Percentiles rank a stretch among this genome's conserved stretches.
phyloP scores from a whole-genome alignment of 2,797 vertebrate species.

The Macrochelys suwanniensis region DNA sequence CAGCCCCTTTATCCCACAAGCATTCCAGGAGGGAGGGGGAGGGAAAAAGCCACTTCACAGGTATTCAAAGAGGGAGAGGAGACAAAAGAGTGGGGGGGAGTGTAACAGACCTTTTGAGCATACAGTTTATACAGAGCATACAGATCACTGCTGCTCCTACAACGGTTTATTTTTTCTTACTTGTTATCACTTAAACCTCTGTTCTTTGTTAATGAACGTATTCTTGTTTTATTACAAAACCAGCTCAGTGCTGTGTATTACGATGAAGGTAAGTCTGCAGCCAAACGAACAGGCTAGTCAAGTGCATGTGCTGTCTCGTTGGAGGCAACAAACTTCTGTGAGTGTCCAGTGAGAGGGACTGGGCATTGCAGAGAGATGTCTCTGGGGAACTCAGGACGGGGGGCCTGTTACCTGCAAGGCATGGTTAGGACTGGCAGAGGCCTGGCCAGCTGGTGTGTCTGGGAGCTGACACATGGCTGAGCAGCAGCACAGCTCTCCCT shows the following conservation, averaged over 20 bases:
- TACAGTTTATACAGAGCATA: too few species aligned
- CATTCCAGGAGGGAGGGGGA: too few species aligned
- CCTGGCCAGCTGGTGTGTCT: background rate
- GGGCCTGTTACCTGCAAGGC: background rate
- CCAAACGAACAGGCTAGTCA: background rate
- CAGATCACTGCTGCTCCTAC: too few species aligned
- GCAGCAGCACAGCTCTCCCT: background rate
- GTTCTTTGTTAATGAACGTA: background rate
- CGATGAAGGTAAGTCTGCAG: background rate
- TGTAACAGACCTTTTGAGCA: too few species aligned
- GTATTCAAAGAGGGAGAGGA: too few species aligned
- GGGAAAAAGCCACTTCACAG: too few species aligned
- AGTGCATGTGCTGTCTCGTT: background rate
- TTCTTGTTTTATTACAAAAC: background rate
- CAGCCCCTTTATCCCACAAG: too few species aligned
- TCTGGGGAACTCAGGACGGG: background rate
- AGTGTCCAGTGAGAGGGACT: background rate
- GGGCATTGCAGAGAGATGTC: background rate
- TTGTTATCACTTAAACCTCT: background rate
- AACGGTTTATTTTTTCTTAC: background rate
- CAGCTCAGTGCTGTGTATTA: background rate
- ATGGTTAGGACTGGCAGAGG: background rate
- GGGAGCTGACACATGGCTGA: background rate
- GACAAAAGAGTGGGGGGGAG: too few species aligned
- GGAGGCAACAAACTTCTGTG: background rate